These are phyloP conservation scores for Micrasema minimum DNA, from an alignment of 1,140 invertebrate genomes.

Conservation along the genomic window DNA sequence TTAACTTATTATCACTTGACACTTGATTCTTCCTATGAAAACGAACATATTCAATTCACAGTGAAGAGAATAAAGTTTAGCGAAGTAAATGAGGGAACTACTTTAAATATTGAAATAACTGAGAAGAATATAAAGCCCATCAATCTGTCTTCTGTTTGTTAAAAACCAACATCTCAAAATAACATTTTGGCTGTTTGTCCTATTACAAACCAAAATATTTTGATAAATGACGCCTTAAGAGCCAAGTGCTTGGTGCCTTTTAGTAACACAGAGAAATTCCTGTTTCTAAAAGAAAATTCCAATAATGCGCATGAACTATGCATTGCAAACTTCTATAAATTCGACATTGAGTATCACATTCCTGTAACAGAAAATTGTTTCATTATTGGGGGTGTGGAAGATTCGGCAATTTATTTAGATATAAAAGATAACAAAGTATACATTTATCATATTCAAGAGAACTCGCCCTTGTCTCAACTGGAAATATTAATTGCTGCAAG, in stretches of 20 bases:
- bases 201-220: constrained; percentile 40
- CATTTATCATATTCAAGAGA: constrained; percentile 48
- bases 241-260: constrained; percentile 37
- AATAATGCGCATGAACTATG: constrained; percentile 22
- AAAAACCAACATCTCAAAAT: constrained; percentile 24
- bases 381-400: constrained; percentile 45
- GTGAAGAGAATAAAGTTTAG: constrained; percentile 19
- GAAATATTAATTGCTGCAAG: constrained; percentile 46
- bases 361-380: constrained; percentile 41
- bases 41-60: constrained; percentile 17
- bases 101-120: constrained; percentile 32
- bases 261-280: constrained; percentile 44
- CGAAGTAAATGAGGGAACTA: constrained; percentile 27
- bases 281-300: constrained; percentile 26
- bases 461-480: constrained; percentile 48
- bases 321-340: constrained; percentile 35
- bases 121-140: constrained; percentile 31
- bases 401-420: constrained; percentile 45
- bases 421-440: constrained; percentile 43
- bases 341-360: constrained; percentile 32
- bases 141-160: constrained; percentile 37
- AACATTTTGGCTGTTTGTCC: constrained; percentile 44
- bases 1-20: constrained; percentile 31
- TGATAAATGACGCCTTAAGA: constrained; percentile 12
- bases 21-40: background rate